Evolutionary conservation across 2,797 vertebrate genomes (phyloP), one percentile per base, ranked within the genome.

Genomic region (Arrhamphus sclerolepis): DNA sequence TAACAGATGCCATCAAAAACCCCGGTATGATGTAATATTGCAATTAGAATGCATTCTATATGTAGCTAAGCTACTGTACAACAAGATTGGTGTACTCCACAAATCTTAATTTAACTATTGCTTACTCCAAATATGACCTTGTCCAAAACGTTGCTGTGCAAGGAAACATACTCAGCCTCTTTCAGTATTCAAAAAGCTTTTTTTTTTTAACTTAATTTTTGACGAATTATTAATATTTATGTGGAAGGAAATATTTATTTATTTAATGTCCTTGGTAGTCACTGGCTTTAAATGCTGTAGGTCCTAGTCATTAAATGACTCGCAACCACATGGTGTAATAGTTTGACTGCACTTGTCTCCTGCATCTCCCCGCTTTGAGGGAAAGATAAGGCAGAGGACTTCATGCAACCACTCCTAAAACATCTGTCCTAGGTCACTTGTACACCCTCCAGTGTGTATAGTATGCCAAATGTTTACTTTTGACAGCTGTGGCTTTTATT

Each of bases 391-490:
- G 50, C 53, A 65, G 60, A 68, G 4, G 14, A 42, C 46, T 62
- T 64, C 66, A 58, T 64, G 72, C 40, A 1, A 10, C 24, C 29
- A 48, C 55, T 46, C n/a, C 61, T 54, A n/a, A 54, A 61, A 65
- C 26, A 41, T 66, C 31, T 34, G 31, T 39, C n/a, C n/a, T 29
- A 62, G 41, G 47, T 72, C 26, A 44, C 34, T 42, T 38, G 43
- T 39, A 42, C 40, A 29, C 43, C 40, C 44, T 72, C 7, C 56
- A 47, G 18, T 49, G 14, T 72, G 42, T 61, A 24, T 16, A 20
- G 14, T 31, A 50, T 70, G 76, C 59, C 69, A 78, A 64, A 77
- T 64, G 40, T 75, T 76, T 59, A 56, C 56, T 66, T 72, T 46
- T 38, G 34, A 52, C 18, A 44, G 26, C 21, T 44, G 20, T 13